Evolutionary conservation across 2,113 vertebrate species (phyloP).

Genomic region (Pseudorhombus dupliciocellatus): DNA sequence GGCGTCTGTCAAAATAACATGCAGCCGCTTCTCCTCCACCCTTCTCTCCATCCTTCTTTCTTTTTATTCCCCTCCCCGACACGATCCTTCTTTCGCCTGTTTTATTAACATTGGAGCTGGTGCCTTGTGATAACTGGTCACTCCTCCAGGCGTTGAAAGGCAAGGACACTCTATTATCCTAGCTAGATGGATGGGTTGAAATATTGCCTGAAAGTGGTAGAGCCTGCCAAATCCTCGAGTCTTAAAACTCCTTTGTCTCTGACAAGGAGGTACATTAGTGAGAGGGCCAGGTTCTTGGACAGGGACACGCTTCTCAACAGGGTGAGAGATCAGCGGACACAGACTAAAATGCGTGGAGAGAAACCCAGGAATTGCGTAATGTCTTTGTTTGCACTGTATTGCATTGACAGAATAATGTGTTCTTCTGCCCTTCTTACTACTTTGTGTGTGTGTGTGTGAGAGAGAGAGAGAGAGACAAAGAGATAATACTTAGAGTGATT

Average conservation of each 20-base stretch:
- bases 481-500: constrained; percentile 24
- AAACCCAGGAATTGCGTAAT: constrained; percentile 30
- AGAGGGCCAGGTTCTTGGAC: constrained; percentile 68
- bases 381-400: constrained; percentile 9
- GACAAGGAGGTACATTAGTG: constrained; percentile 77
- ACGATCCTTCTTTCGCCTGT: constrained; percentile 63
- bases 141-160: constrained; percentile 81
- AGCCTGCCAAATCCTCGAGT: constrained; percentile 79
- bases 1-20: constrained; percentile 59
- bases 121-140: constrained; percentile 83
- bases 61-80: constrained; percentile 58
- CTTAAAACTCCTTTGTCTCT: constrained; percentile 82
- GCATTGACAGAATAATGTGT: neutral
- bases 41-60: constrained; percentile 46
- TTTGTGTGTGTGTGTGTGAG: neutral
- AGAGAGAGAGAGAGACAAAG: neutral
- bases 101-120: constrained; percentile 81
- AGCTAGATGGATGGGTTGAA: constrained; percentile 82
- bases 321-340: constrained; percentile 4
- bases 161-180: constrained; percentile 84
- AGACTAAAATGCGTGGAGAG: constrained; percentile 21
- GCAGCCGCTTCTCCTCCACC: constrained; percentile 32
- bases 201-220: constrained; percentile 81
- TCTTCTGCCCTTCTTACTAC: neutral
- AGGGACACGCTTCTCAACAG: constrained; percentile 47